Percentiles rank a stretch among this genome's conserved stretches.
Evolutionary conservation across 2,888 invertebrate species (phyloP).

Genomic region (Carcina quercana): DNA sequence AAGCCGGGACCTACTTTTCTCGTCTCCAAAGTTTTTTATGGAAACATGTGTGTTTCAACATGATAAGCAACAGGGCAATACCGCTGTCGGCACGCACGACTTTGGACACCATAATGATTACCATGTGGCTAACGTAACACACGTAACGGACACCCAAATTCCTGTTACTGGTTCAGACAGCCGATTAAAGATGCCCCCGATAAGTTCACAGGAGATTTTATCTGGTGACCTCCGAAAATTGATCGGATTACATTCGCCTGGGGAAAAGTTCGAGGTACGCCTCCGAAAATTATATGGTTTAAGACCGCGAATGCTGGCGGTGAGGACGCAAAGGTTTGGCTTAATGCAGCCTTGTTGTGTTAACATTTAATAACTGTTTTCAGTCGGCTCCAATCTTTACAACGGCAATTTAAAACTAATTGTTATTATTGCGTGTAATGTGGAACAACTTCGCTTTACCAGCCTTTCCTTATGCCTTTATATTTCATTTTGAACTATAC

Average conservation of each 20-base stretch:
- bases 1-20: too few relatives aligned
- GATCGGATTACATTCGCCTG: constrained; percentile 40
- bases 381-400: background rate
- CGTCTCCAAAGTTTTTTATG: too few relatives aligned
- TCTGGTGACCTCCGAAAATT: constrained; percentile 48
- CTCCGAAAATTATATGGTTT: constrained; percentile 41
- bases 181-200: constrained; percentile 49
- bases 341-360: constrained; percentile 8
- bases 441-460: too few relatives aligned
- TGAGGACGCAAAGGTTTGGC: constrained; percentile 5
- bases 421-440: too few relatives aligned
- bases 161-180: constrained; percentile 41
- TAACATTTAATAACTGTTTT: constrained; percentile 9
- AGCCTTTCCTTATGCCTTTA: too few relatives aligned
- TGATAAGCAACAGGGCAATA: constrained; percentile 19
- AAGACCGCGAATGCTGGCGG: constrained; percentile 4
- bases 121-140: constrained; percentile 18
- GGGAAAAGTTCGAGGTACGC: constrained; percentile 35
- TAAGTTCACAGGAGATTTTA: constrained; percentile 36
- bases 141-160: constrained; percentile 42
- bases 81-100: constrained; percentile 18
- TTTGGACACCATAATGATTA: constrained; percentile 4
- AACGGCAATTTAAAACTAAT: background rate
- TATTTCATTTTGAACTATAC: too few relatives aligned
- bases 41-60: background rate